Conservation (phyloP, 1,140 invertebrate species). For the Drosophila pandora region DNA sequence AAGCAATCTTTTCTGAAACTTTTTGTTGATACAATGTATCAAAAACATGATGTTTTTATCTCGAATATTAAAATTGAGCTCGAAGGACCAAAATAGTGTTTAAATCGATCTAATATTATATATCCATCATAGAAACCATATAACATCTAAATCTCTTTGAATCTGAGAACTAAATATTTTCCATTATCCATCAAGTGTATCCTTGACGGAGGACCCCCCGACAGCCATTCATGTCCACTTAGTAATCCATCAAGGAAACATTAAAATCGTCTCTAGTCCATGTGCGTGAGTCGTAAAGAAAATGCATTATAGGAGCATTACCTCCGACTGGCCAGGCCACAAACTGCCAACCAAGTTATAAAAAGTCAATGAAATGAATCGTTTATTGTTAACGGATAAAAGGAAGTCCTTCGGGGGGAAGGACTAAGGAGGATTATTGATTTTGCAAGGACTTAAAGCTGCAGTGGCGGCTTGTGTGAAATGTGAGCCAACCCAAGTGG, state of each 20-base stretch:
- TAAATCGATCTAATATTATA: background rate
- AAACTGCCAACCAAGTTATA: constrained; percentile 59
- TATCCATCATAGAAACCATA: background rate
- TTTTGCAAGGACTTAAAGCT: constrained; percentile 47
- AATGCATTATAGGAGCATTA: constrained; percentile 75
- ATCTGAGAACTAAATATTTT: background rate
- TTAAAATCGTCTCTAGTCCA: constrained; percentile 34
- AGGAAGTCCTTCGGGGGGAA: background rate
- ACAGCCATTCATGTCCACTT: constrained; percentile 54
- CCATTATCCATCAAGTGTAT: constrained; percentile 7
- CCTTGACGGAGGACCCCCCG: background rate
- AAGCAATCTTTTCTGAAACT: too few relatives aligned
- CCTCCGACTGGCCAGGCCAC: background rate
- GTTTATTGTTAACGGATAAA: constrained; percentile 41
- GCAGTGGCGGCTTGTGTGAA: constrained; percentile 13
- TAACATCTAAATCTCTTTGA: background rate
- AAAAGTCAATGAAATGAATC: constrained; percentile 56
- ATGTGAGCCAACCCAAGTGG: constrained; percentile 45
- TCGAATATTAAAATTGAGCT: too few relatives aligned
- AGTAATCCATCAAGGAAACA: constrained; percentile 63
- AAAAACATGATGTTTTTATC: too few relatives aligned
- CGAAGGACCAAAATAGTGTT: too few relatives aligned
- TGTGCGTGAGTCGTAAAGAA: constrained; percentile 47
- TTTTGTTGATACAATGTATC: too few relatives aligned
- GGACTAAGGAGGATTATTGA: constrained; percentile 30